Percentiles rank a stretch among this genome's conserved stretches.
These are phyloP conservation scores for Spisula solida DNA, from an alignment of 2,888 invertebrate species.

Conservation along the genomic window DNA sequence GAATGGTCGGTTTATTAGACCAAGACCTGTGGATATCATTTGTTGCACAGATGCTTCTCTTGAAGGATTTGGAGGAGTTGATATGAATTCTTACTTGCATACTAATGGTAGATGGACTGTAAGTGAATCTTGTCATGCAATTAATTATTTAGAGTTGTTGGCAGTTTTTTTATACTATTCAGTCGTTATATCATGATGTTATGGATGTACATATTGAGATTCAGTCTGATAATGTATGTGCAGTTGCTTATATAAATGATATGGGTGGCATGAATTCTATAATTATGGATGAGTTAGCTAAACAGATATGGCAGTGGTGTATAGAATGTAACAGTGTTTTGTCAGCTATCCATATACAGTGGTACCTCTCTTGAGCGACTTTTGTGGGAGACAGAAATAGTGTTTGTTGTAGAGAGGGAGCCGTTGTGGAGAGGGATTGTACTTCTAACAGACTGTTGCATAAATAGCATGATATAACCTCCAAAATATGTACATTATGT, in stretches of 20 bases:
- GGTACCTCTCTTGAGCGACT: too few relatives aligned
- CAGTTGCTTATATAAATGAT: background rate
- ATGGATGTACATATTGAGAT: background rate
- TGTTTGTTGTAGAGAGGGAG: too few relatives aligned
- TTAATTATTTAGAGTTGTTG: too few relatives aligned
- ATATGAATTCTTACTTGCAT: conserved; percentile 11
- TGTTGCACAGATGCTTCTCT: background rate
- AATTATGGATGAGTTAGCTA: background rate
- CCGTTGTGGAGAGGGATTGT: too few relatives aligned
- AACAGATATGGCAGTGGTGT: background rate
- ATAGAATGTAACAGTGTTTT: background rate
- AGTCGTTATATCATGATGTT: conserved; percentile 12
- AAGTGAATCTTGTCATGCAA: background rate
- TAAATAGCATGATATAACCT: too few relatives aligned
- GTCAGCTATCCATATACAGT: background rate
- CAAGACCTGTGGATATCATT: background rate
- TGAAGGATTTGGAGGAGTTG: conserved; percentile 31
- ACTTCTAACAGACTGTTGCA: too few relatives aligned
- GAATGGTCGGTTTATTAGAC: background rate
- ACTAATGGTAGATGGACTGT: conserved; percentile 48
- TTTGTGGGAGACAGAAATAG: too few relatives aligned
- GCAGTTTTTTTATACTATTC: conserved; percentile 34
- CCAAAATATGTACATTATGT: too few relatives aligned
- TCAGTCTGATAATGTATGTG: background rate
- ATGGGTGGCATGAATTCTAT: background rate